These are phyloP conservation scores for Carabus problematicus DNA, from an alignment of 2,888 invertebrate genomes.

Conservation along the genomic window DNA sequence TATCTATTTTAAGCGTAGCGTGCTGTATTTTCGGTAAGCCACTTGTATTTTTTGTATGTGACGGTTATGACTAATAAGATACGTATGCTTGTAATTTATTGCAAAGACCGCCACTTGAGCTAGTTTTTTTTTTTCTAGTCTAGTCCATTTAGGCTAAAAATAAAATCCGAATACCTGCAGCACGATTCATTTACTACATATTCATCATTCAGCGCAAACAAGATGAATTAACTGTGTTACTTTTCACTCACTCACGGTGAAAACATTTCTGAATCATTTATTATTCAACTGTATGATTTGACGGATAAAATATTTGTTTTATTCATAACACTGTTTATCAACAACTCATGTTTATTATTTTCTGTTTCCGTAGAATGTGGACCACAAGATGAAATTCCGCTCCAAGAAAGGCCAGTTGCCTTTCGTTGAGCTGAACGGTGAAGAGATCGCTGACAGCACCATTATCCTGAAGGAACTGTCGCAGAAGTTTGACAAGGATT, in stretches of 20 bases:
- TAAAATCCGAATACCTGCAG: not conserved
- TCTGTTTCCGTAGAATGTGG: slow-evolving; percentile 80
- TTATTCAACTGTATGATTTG: not conserved
- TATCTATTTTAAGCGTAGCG: no score
- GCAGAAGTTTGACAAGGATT: slow-evolving; percentile 81
- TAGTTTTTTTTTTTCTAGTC: not conserved
- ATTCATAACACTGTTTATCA: not conserved
- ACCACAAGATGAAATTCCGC: slow-evolving; percentile 92
- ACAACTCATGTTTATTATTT: slow-evolving; percentile 31
- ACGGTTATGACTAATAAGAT: slow-evolving; percentile 9
- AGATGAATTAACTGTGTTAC: no score
- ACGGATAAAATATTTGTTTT: not conserved
- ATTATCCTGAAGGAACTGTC: slow-evolving; percentile 89
- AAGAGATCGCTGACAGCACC: slow-evolving; percentile 91
- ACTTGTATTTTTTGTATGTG: slow-evolving; percentile 5
- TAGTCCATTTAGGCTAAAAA: slow-evolving; percentile 5
- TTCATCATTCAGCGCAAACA: no score
- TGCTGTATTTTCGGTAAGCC: not conserved
- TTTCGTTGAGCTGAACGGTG: slow-evolving; percentile 93
- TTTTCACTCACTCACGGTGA: not conserved
- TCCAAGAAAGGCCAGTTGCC: slow-evolving; percentile 95
- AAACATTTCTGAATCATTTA: not conserved
- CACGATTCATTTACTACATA: no score
- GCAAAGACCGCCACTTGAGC: slow-evolving; percentile 3
- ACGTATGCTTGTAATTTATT: slow-evolving; percentile 15